These are phyloP conservation scores for Petromus typicus DNA, from an alignment of 2,113 vertebrate genomes.

Conservation along the genomic window DNA sequence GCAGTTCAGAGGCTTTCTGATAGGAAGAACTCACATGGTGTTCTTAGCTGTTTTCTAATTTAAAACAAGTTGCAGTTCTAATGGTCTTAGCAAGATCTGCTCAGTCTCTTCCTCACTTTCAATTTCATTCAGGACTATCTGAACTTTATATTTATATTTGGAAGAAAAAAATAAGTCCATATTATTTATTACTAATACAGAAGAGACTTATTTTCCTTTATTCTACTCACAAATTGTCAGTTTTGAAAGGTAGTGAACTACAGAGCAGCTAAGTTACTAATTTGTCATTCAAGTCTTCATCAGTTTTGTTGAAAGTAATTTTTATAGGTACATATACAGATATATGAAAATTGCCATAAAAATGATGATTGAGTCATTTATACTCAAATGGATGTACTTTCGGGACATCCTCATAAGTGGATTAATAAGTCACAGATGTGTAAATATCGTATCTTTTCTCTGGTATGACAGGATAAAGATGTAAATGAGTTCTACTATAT, in stretches of 20 bases:
- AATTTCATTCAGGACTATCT: neutral
- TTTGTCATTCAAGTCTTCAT: neutral
- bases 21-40: neutral
- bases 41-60: neutral
- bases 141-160: neutral
- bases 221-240: neutral
- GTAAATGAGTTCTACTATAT: too few species aligned
- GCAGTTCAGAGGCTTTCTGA: neutral
- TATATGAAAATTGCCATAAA: neutral
- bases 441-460: too few species aligned
- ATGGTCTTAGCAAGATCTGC: neutral
- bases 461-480: too few species aligned
- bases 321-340: neutral
- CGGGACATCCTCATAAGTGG: too few species aligned
- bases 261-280: slow-evolving; percentile 6
- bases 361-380: too few species aligned
- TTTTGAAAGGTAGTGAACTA: neutral
- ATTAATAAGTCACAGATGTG: too few species aligned
- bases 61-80: neutral
- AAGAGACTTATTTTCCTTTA: neutral
- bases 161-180: neutral
- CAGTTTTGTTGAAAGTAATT: neutral
- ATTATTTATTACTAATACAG: neutral
- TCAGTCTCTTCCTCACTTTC: neutral
- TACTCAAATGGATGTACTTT: too few species aligned